Conservation (phyloP, 1,140 invertebrate genomes). For the Cataglyphis hispanica region DNA sequence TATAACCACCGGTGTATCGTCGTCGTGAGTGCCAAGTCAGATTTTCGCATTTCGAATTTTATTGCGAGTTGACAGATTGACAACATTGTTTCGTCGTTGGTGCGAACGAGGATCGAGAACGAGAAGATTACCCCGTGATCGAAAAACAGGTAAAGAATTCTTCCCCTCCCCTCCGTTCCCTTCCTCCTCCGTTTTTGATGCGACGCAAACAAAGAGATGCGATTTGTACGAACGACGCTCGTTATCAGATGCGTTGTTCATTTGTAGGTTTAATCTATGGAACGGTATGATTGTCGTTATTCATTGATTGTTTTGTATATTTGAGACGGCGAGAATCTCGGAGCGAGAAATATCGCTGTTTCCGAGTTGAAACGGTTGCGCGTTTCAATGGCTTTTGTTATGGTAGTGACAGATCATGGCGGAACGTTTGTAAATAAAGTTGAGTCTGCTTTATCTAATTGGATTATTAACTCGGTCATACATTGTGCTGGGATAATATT, state of each 20-base stretch:
- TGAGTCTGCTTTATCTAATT: neutral
- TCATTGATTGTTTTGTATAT: neutral
- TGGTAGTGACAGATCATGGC: slow-evolving; percentile 21
- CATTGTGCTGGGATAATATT: neutral
- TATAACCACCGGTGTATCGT: neutral
- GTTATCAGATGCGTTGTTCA: neutral
- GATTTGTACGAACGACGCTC: slow-evolving; percentile 12
- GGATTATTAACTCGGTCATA: neutral
- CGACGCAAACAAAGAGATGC: slow-evolving; percentile 48
- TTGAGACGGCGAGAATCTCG: neutral
- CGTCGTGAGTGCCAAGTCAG: neutral
- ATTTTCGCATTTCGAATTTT: neutral
- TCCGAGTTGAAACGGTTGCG: neutral
- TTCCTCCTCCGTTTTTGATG: neutral
- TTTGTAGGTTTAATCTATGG: neutral
- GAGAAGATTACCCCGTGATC: neutral
- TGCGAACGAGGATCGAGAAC: neutral
- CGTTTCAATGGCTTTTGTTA: neutral
- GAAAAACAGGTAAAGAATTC: slow-evolving; percentile 5
- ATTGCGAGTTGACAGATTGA: neutral
- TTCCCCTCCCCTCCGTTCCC: too few species aligned
- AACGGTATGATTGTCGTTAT: neutral
- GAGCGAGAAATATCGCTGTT: neutral
- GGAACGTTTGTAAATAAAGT: slow-evolving; percentile 31
- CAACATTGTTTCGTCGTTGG: neutral